A percentile compares a stretch with the other conserved stretches of the same genome.
Conservation (phyloP, 2,113 vertebrate species). For the Neolamprologus caudopunctatus region DNA sequence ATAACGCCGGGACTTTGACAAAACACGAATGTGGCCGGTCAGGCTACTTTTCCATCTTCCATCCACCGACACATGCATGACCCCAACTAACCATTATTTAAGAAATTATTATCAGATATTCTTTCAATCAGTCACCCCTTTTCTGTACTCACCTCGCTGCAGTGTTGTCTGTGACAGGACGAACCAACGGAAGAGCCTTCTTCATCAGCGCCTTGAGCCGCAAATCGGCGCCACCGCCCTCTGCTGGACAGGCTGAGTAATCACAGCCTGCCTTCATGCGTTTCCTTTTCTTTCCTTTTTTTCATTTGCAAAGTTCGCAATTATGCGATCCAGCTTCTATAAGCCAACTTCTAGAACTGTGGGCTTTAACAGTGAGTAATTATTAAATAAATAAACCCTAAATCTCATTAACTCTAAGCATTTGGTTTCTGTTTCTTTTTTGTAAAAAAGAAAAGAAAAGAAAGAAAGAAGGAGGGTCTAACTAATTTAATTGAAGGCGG, state of each 20-base stretch:
- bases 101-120: background rate
- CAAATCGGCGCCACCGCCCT: background rate
- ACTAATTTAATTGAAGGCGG: background rate
- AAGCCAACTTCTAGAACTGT: background rate
- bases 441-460: background rate
- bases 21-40: background rate
- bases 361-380: background rate
- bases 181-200: conserved; percentile 30
- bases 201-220: background rate
- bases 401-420: background rate
- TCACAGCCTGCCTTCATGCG: background rate
- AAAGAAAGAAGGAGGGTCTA: background rate
- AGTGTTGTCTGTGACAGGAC: background rate
- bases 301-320: background rate
- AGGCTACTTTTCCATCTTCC: accelerated
- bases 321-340: background rate
- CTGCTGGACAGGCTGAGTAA: background rate
- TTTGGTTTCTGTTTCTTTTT: background rate
- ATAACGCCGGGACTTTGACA: background rate
- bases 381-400: background rate
- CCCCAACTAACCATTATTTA: accelerated
- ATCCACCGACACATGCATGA: accelerated
- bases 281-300: background rate
- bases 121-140: background rate
- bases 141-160: conserved; percentile 40